These are phyloP conservation scores for Drosophila colorata DNA, from an alignment of 2,888 invertebrate genomes.

Conservation along the genomic window DNA sequence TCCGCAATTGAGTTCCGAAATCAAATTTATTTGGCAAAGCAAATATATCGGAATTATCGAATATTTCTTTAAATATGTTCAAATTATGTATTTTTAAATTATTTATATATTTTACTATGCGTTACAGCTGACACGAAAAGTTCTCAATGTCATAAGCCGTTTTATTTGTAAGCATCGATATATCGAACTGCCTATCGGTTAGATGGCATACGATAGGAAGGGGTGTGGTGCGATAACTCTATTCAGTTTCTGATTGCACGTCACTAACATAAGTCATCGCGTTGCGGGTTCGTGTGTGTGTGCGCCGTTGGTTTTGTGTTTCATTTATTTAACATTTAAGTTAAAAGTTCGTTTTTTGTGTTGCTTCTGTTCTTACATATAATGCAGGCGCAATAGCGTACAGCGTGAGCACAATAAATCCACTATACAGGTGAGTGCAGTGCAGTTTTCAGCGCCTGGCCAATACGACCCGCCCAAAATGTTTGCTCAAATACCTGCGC, in stretches of 20 bases:
- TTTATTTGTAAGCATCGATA: slow-evolving; percentile 26
- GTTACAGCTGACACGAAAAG: too few species aligned
- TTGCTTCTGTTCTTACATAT: slow-evolving; percentile 62
- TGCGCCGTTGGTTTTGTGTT: slow-evolving; percentile 63
- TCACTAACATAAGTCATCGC: slow-evolving; percentile 70
- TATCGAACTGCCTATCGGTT: not conserved
- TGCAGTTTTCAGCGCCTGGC: not conserved
- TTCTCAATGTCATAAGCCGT: not conserved
- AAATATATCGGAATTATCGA: too few species aligned
- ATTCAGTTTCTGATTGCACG: slow-evolving; percentile 38
- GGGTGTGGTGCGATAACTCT: slow-evolving; percentile 60
- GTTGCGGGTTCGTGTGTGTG: slow-evolving; percentile 67
- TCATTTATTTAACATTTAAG: slow-evolving; percentile 67
- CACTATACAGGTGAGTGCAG: slow-evolving; percentile 52
- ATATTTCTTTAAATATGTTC: too few species aligned
- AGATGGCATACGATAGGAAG: slow-evolving; percentile 18
- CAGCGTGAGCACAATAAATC: slow-evolving; percentile 19
- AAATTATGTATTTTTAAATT: too few species aligned
- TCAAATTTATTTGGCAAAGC: not conserved
- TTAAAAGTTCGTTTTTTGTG: slow-evolving; percentile 61
- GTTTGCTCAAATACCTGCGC: slow-evolving; percentile 68
- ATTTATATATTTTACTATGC: too few species aligned
- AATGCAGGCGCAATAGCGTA: slow-evolving; percentile 49
- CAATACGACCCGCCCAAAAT: slow-evolving; percentile 70
- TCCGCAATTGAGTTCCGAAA: too few species aligned